These are phyloP conservation scores for Cebus imitator DNA, from an alignment of 2,113 vertebrate species.

Conservation along the genomic window DNA sequence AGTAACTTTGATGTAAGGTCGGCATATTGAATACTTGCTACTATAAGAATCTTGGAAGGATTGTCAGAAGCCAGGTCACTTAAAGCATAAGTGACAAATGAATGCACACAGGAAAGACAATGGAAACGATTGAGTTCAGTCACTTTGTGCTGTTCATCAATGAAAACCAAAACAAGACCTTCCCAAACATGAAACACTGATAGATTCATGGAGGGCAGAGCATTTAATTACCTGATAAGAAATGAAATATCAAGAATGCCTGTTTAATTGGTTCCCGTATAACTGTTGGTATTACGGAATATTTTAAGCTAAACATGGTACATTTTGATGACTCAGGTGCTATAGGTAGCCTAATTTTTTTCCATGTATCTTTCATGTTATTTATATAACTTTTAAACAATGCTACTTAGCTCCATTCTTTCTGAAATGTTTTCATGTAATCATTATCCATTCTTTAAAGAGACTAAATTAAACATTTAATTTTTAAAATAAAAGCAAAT, in stretches of 20 bases:
- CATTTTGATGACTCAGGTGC: background rate
- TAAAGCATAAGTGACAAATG: background rate
- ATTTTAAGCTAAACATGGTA: background rate
- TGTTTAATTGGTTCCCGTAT: background rate
- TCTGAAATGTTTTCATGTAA: background rate
- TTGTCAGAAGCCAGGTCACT: background rate
- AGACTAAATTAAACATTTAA: background rate
- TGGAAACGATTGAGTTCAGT: background rate
- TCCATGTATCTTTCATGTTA: background rate
- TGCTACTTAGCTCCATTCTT: background rate
- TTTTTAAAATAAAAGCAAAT: constrained; percentile 20
- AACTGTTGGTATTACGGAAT: background rate
- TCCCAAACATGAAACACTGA: background rate
- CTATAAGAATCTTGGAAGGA: background rate
- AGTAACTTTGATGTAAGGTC: background rate
- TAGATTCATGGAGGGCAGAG: background rate
- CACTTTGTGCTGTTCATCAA: background rate
- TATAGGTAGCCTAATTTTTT: background rate
- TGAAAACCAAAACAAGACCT: constrained; percentile 42
- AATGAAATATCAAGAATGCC: background rate
- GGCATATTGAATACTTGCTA: background rate
- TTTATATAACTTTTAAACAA: background rate
- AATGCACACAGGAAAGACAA: background rate
- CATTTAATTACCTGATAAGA: background rate
- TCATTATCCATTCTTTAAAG: background rate